These are phyloP conservation scores for Tridacna gigas DNA, from an alignment of 2,888 invertebrate genomes.

Conservation along the genomic window DNA sequence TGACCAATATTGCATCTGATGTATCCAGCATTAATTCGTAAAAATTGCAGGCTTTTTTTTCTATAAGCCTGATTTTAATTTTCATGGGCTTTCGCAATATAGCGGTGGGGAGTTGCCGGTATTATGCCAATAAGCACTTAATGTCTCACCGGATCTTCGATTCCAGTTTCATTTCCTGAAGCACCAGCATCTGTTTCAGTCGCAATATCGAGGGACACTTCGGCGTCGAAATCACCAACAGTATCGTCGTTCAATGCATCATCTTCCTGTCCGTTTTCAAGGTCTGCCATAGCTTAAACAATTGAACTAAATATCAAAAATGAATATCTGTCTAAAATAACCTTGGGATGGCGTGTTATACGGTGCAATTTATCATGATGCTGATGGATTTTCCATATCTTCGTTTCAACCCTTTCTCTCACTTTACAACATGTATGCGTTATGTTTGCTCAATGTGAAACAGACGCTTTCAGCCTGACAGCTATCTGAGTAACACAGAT, in stretches of 20 bases:
- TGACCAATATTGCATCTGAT: too few relatives aligned
- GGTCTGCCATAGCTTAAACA: constrained; percentile 54
- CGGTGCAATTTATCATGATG: background rate
- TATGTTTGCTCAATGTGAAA: background rate
- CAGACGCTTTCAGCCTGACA: background rate
- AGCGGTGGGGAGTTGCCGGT: too few relatives aligned
- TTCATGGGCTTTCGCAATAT: background rate
- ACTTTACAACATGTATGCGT: background rate
- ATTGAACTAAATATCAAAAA: background rate
- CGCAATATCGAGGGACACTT: constrained; percentile 62
- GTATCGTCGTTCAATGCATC: constrained; percentile 56
- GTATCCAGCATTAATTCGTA: too few relatives aligned
- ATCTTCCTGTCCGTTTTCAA: constrained; percentile 63
- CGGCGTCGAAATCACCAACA: constrained; percentile 66
- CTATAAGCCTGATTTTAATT: too few relatives aligned
- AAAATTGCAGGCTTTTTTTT: too few relatives aligned
- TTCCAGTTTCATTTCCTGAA: constrained; percentile 63
- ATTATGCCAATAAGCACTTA: background rate
- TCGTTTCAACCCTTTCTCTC: background rate
- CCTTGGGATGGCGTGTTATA: background rate
- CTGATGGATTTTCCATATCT: background rate
- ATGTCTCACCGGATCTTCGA: constrained; percentile 74
- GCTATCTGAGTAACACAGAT: background rate
- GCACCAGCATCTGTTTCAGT: constrained; percentile 62
- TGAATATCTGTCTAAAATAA: background rate